These are phyloP conservation scores for Mya arenaria DNA, from an alignment of 1,140 invertebrate species.

Conservation along the genomic window DNA sequence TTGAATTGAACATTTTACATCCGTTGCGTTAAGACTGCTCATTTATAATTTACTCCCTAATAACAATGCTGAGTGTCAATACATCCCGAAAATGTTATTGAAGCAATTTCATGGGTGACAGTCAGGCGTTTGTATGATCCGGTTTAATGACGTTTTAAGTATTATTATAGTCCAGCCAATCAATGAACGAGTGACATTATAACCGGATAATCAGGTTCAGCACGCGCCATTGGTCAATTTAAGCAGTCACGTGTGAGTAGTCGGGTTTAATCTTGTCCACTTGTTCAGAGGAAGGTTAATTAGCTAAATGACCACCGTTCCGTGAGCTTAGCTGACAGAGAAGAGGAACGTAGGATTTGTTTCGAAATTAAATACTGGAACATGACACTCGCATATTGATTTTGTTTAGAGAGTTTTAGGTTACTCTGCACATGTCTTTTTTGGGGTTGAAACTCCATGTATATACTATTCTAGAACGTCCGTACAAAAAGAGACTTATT, in stretches of 20 bases:
- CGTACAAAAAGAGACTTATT: too few relatives aligned
- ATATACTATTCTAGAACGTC: too few relatives aligned
- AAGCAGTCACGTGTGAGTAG: not conserved
- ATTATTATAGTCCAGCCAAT: not conserved
- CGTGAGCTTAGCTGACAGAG: not conserved
- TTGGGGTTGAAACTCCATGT: too few relatives aligned
- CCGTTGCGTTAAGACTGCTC: not conserved
- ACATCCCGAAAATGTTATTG: not conserved
- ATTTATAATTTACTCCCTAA: not conserved
- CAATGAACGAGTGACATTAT: conserved; percentile 36
- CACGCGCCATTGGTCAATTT: conserved; percentile 44
- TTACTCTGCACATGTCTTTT: too few relatives aligned
- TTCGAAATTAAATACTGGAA: not conserved
- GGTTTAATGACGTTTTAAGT: conserved; percentile 53
- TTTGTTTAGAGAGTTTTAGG: not conserved
- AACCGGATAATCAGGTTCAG: conserved; percentile 13
- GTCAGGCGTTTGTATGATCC: not conserved
- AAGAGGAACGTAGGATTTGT: not conserved
- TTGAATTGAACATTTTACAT: not conserved
- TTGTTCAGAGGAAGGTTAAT: not conserved
- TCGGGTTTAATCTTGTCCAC: not conserved
- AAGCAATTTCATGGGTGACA: not conserved
- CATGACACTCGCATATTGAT: not conserved
- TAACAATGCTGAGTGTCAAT: not conserved
- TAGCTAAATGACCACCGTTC: not conserved